Evolutionary conservation across 2,888 invertebrate genomes (phyloP).

Genomic region (Hemicrepidius hirtus): DNA sequence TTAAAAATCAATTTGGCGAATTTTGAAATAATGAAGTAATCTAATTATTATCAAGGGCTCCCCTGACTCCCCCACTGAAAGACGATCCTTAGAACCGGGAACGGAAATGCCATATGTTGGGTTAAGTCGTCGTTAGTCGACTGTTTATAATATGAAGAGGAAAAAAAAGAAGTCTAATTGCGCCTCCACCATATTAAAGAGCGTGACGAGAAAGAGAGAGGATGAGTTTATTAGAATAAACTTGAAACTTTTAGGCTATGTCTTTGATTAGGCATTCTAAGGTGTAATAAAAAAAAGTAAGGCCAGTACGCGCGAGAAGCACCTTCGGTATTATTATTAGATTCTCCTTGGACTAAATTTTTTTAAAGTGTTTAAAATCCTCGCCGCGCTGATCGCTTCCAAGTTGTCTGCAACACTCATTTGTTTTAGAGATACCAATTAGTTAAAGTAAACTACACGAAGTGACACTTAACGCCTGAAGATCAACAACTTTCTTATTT

Average conservation of each 20-base stretch:
- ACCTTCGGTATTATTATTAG: conserved; percentile 22
- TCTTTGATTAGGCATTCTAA: not conserved
- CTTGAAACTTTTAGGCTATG: not conserved
- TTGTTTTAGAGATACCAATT: conserved; percentile 9
- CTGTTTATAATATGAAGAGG: conserved; percentile 1
- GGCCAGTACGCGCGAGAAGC: conserved; percentile 1
- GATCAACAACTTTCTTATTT: not conserved
- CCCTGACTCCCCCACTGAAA: not conserved
- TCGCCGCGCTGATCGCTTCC: conserved; percentile 13
- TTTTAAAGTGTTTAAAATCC: not conserved
- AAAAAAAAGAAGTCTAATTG: too few species aligned
- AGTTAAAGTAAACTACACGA: conserved; percentile 6
- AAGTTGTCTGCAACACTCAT: conserved; percentile 9
- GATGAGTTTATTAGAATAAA: not conserved
- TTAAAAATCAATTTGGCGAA: not conserved
- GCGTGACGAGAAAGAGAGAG: not conserved
- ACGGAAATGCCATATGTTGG: conserved; percentile 25
- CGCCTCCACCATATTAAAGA: not conserved
- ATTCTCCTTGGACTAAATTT: conserved; percentile 21
- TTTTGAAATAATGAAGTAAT: conserved; percentile 5
- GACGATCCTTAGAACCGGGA: conserved; percentile 4
- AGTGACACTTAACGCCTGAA: not conserved
- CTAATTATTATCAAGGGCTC: not conserved
- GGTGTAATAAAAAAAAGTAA: not conserved
- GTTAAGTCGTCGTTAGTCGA: not conserved